Evolutionary conservation across 2,888 invertebrate genomes (phyloP).

Genomic region (Limenitis camilla): DNA sequence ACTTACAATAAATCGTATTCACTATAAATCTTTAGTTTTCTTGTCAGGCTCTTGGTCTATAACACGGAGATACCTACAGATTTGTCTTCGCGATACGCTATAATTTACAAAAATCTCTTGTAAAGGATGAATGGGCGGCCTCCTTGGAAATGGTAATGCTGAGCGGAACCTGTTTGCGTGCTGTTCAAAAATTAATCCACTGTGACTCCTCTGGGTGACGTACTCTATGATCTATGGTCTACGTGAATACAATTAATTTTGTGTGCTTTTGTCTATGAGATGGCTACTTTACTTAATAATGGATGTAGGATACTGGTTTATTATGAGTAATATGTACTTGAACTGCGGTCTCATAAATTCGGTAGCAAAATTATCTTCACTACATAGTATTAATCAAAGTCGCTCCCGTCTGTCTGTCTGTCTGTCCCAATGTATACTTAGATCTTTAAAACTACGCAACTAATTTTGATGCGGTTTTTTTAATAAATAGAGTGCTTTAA

Average conservation of each 20-base stretch:
- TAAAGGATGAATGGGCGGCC: slow-evolving; percentile 44
- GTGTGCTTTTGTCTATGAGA: slow-evolving; percentile 31
- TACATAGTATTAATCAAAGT: too few species aligned
- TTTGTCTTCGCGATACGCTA: slow-evolving; percentile 70
- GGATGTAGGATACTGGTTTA: slow-evolving; percentile 14
- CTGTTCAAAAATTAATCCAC: slow-evolving; percentile 48
- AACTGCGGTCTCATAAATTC: slow-evolving; percentile 8
- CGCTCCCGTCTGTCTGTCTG: too few species aligned
- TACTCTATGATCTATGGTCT: slow-evolving; percentile 30
- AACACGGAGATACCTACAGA: slow-evolving; percentile 37
- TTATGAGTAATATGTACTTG: slow-evolving; percentile 11
- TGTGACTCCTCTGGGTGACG: slow-evolving; percentile 54
- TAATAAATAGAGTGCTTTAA: too few species aligned
- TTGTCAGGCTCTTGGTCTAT: too few species aligned
- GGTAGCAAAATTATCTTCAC: slow-evolving; percentile 4
- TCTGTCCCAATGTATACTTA: too few species aligned
- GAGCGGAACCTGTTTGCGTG: slow-evolving; percentile 52
- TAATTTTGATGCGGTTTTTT: too few species aligned
- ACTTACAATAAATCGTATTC: too few species aligned
- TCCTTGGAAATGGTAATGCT: slow-evolving; percentile 62
- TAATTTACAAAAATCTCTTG: slow-evolving; percentile 50
- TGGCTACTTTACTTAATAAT: slow-evolving; percentile 14
- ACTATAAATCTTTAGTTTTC: too few species aligned
- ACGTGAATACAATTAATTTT: slow-evolving; percentile 30
- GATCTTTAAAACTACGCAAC: too few species aligned